phyloP scores from a whole-genome alignment of 2,113 vertebrate species.

The Oceanodroma tethys region DNA sequence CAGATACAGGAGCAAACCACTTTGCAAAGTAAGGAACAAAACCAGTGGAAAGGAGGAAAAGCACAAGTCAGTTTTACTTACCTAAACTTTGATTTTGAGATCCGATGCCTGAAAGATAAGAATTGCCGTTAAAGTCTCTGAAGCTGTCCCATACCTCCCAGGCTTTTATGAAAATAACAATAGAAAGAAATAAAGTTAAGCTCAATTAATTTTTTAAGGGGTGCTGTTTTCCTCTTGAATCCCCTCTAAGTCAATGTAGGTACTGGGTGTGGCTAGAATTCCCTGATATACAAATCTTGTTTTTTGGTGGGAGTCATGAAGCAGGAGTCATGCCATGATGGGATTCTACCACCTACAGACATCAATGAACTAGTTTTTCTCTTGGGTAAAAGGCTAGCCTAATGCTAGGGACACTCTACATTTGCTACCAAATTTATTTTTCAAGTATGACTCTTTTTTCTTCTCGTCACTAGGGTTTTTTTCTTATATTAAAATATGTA shows the following conservation, averaged over 20 bases:
- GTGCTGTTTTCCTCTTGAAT: not conserved
- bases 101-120: slow-evolving; percentile 96
- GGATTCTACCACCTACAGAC: not conserved
- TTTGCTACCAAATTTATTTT: not conserved
- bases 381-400: not conserved
- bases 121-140: slow-evolving; percentile 63
- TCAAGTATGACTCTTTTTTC: not conserved
- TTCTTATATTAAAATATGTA: not conserved
- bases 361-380: not conserved
- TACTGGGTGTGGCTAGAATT: not conserved
- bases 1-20: not conserved
- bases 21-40: not conserved
- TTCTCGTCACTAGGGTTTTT: not conserved
- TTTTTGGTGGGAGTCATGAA: not conserved
- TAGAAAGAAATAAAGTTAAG: not conserved
- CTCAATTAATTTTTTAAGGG: not conserved
- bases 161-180: not conserved
- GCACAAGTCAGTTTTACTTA: slow-evolving; percentile 78
- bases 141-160: not conserved
- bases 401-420: not conserved
- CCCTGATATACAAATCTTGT: not conserved
- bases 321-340: not conserved
- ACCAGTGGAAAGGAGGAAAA: not conserved
- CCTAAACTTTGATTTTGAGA: slow-evolving; percentile 99
- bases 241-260: not conserved